These are phyloP conservation scores for Sesamia inferens DNA, from an alignment of 2,888 invertebrate species.

Conservation along the genomic window DNA sequence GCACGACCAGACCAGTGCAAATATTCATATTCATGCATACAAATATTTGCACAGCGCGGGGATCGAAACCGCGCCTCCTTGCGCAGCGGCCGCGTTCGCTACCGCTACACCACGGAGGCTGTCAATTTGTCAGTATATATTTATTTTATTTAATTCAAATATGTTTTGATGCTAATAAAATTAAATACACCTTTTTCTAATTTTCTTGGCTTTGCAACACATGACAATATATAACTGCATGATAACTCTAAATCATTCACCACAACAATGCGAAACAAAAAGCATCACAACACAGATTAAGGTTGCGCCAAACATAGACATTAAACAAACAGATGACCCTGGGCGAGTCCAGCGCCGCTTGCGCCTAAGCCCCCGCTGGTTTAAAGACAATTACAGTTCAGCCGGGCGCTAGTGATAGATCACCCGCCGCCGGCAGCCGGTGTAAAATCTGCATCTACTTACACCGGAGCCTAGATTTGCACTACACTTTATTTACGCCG, in stretches of 20 bases:
- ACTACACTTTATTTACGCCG: conserved; percentile 80
- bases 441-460: conserved; percentile 82
- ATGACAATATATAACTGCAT: no score
- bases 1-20: no score
- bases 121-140: no score
- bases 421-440: conserved; percentile 80
- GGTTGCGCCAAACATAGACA: neutral
- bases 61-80: no score
- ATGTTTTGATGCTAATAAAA: no score
- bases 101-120: no score
- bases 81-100: no score
- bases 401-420: conserved; percentile 77
- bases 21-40: no score
- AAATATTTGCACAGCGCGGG: no score
- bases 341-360: neutral
- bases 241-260: neutral
- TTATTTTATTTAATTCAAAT: no score
- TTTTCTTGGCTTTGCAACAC: no score
- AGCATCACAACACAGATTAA: neutral
- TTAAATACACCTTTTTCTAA: no score
- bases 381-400: conserved; percentile 48
- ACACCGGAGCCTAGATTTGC: conserved; percentile 75
- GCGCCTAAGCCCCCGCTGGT: conserved; percentile 25
- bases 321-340: neutral
- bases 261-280: neutral